These are phyloP conservation scores for Frankliniella intonsa DNA, from an alignment of 2,888 invertebrate genomes.

Conservation along the genomic window DNA sequence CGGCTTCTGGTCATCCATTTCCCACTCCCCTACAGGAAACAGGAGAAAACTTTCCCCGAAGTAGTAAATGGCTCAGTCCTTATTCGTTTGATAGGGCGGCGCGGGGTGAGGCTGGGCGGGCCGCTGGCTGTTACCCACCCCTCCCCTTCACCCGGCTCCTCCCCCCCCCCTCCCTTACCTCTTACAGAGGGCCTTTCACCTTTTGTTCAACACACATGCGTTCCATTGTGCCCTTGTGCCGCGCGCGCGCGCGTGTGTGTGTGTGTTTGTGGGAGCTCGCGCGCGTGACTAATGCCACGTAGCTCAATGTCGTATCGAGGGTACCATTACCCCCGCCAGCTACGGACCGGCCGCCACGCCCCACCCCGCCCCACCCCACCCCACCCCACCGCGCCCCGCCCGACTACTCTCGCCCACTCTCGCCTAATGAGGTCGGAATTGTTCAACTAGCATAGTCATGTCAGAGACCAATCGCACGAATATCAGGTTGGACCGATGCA, in stretches of 20 bases:
- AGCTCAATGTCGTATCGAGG: too few relatives aligned
- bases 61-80: slow-evolving; percentile 26
- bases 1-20: background rate
- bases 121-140: background rate
- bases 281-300: too few relatives aligned
- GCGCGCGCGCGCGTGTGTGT: background rate
- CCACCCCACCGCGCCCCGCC: too few relatives aligned
- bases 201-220: background rate
- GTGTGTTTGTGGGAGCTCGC: background rate
- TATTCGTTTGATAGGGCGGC: slow-evolving; percentile 18
- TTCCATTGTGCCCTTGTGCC: background rate
- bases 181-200: background rate
- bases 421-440: too few relatives aligned
- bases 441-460: too few relatives aligned
- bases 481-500: too few relatives aligned
- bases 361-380: too few relatives aligned
- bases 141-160: background rate
- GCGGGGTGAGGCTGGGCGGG: background rate
- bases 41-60: slow-evolving; percentile 17
- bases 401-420: too few relatives aligned
- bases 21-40: slow-evolving; percentile 21
- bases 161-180: background rate
- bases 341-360: too few relatives aligned
- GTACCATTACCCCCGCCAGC: too few relatives aligned
- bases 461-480: too few relatives aligned